phyloP scores from a whole-genome alignment of 2,113 vertebrate genomes.

The Anolis sagrei region DNA sequence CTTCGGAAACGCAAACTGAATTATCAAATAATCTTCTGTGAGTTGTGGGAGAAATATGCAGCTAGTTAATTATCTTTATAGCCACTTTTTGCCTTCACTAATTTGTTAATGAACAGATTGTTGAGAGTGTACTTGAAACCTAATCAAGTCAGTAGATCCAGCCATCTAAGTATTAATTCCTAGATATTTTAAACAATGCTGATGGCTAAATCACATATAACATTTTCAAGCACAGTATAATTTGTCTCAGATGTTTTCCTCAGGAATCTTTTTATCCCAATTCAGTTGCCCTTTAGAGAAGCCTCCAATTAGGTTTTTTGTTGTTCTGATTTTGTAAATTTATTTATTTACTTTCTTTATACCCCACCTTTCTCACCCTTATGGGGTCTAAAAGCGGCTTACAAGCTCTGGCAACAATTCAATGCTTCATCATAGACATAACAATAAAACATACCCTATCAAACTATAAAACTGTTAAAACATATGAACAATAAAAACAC shows the following conservation, averaged over 20 bases:
- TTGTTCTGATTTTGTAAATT: too few species aligned
- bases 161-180: neutral
- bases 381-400: too few species aligned
- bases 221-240: neutral
- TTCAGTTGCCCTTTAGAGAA: too few species aligned
- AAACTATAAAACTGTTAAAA: too few species aligned
- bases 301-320: too few species aligned
- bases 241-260: neutral
- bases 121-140: neutral
- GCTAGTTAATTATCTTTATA: neutral
- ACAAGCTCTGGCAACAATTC: too few species aligned
- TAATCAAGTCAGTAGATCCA: neutral
- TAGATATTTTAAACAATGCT: neutral
- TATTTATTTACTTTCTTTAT: too few species aligned
- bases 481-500: too few species aligned
- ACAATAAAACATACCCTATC: too few species aligned
- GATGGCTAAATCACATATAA: neutral
- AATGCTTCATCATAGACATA: too few species aligned
- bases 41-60: neutral
- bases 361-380: too few species aligned
- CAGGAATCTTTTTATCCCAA: neutral
- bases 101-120: constrained; percentile 4
- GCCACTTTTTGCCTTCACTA: neutral
- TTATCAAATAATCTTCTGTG: neutral
- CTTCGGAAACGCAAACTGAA: neutral